Base-by-base conservation (phyloP, 2,888 invertebrate genomes). In the Acanthacorydalis orientalis region DNA sequence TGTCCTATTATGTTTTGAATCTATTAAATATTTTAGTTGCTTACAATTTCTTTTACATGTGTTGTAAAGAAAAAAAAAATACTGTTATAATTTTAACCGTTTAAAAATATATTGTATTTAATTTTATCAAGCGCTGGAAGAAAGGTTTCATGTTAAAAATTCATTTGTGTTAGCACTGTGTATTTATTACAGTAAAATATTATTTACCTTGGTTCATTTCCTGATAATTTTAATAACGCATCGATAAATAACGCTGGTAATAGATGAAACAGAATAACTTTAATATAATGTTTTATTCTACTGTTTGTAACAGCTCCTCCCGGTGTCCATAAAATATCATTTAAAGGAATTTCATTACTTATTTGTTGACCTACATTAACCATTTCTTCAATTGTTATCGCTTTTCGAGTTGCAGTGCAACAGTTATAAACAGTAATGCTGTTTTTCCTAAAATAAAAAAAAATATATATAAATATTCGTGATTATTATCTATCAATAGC, bases 181-280 rank as follows among this genome's bases (percentile, higher is more conserved):
- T n/a, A n/a, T n/a, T n/a, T n/a, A n/a, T n/a, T n/a, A n/a, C n/a
- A n/a, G n/a, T n/a, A n/a, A n/a, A n/a, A 23, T 23, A 4, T 23
- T 23, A 23, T 75, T 73, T 64, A 83, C 84, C 80, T 73, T 9
- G 86, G 79, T 60, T 82, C 79, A 49, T 70, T 71, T 9, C 89
- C 86, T 1, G 71, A 59, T 1, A 85, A 37, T 56, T 75, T 74
- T 6, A 85, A 65, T 0, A 78, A 52, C 0, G 68, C 54, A 57
- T 95, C 95, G 23, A 86, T 68, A 0, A 87, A 54, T 9, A 89
- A 59, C 0, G 91, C 90, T 0, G 92, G 87, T 10, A 89, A 54
- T 14, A 89, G 62, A 59, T 95, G 93, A 45, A 81, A 69, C 0
- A 87, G 57, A 43, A 87, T 64, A 7, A 82, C 75, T 60, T 76